Percentiles rank a stretch among this genome's conserved stretches.
Evolutionary conservation across 2,113 vertebrate genomes (phyloP).

Genomic region (Aldabrachelys gigantea): DNA sequence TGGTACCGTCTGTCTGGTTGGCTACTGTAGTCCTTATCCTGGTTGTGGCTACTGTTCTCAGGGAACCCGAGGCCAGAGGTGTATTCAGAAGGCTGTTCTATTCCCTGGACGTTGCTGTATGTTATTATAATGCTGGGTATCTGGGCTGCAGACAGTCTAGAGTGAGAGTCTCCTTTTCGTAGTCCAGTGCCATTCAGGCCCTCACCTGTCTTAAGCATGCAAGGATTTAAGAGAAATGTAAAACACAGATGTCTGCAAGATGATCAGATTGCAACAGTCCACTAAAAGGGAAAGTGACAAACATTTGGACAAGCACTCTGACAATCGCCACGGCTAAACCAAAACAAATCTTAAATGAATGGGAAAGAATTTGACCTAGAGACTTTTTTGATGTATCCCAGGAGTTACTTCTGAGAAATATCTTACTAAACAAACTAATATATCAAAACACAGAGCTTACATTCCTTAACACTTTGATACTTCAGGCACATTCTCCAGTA

Average conservation of each 20-base stretch:
- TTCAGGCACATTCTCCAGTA: neutral
- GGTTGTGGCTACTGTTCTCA: slow-evolving; percentile 17
- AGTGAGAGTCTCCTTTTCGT: slow-evolving; percentile 31
- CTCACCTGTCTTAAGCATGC: slow-evolving; percentile 43
- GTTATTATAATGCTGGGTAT: slow-evolving; percentile 70
- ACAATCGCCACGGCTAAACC: rapidly evolving
- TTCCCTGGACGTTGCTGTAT: slow-evolving; percentile 54
- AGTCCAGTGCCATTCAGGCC: slow-evolving; percentile 34
- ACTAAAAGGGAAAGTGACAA: neutral
- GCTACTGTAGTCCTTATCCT: slow-evolving; percentile 41
- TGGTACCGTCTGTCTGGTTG: neutral
- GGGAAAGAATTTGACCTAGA: neutral
- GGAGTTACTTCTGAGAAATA: rapidly evolving
- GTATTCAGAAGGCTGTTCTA: slow-evolving; percentile 31
- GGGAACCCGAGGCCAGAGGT: neutral
- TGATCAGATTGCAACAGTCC: neutral
- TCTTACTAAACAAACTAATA: neutral
- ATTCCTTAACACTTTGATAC: neutral
- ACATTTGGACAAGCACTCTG: neutral
- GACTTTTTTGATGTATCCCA: neutral
- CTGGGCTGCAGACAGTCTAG: slow-evolving; percentile 18
- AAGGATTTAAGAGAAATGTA: slow-evolving; percentile 41
- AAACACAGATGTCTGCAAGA: neutral
- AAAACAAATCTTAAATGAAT: neutral
- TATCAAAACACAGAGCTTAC: neutral